Evolutionary conservation across 2,888 invertebrate species (phyloP).

Genomic region (Cyclophora punctaria): DNA sequence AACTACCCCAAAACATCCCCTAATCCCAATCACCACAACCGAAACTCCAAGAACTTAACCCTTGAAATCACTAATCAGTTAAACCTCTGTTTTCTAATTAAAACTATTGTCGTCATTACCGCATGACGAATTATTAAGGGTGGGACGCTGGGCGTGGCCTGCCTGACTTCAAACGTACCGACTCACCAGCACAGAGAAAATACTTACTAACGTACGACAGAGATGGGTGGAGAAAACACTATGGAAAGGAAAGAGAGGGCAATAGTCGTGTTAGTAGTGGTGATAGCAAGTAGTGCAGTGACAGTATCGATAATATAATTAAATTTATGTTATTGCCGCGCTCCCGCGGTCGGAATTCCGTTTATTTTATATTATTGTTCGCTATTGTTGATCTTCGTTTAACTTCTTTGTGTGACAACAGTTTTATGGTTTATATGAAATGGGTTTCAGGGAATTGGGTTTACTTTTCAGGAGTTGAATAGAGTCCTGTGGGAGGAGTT

Average conservation of each 20-base stretch:
- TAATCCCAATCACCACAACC: constrained; percentile 15
- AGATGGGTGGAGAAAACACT: constrained; percentile 15
- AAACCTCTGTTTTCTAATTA: constrained; percentile 48
- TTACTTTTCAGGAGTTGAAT: too few species aligned
- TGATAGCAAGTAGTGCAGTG: constrained; percentile 54
- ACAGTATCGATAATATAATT: constrained; percentile 26
- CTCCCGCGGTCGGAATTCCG: too few species aligned
- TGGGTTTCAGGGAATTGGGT: too few species aligned
- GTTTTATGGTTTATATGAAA: too few species aligned
- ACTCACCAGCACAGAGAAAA: constrained; percentile 47
- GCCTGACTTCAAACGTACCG: constrained; percentile 59
- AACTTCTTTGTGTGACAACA: too few species aligned
- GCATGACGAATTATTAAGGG: constrained; percentile 63
- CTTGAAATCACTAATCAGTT: too few species aligned
- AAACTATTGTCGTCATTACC: constrained; percentile 67
- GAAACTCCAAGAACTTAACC: too few species aligned
- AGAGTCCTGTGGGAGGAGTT: too few species aligned
- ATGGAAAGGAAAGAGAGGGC: constrained; percentile 30
- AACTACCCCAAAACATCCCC: constrained; percentile 1
- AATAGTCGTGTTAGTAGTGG: constrained; percentile 50
- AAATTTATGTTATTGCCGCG: not conserved
- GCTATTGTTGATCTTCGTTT: too few species aligned
- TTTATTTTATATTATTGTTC: too few species aligned
- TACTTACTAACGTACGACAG: constrained; percentile 46
- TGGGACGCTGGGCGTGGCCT: constrained; percentile 53